Conservation (phyloP, 2,888 invertebrate genomes). For the Drosophila nigricruria region DNA sequence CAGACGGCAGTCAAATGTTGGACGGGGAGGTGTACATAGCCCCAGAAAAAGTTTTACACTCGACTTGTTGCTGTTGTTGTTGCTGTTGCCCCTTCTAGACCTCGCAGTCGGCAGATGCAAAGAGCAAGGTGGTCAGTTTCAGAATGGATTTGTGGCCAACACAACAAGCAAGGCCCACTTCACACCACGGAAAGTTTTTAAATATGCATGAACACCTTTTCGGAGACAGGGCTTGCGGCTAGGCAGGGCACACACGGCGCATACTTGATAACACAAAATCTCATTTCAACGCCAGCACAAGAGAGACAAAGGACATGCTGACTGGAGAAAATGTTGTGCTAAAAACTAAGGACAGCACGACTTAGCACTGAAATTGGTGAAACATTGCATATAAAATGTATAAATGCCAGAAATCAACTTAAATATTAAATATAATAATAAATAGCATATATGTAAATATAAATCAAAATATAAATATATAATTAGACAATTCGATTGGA, state of each 20-base stretch:
- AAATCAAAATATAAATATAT: not conserved
- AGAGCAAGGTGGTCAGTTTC: conserved; percentile 41
- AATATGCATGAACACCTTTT: conserved; percentile 78
- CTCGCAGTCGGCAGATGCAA: conserved; percentile 47
- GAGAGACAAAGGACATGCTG: conserved; percentile 40
- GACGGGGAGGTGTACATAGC: not conserved
- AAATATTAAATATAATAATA: not conserved
- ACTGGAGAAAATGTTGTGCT: not conserved
- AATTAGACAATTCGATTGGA: not conserved
- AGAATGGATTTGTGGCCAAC: conserved; percentile 64
- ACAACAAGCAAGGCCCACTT: conserved; percentile 19
- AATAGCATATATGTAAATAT: not conserved
- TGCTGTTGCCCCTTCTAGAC: conserved; percentile 33
- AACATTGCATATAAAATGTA: not conserved
- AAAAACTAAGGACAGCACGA: not conserved
- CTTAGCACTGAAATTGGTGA: not conserved
- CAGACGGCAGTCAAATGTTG: conserved; percentile 11
- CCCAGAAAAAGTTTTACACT: conserved; percentile 45
- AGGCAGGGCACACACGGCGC: conserved; percentile 42
- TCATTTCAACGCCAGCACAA: conserved; percentile 49
- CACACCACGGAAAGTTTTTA: conserved; percentile 53
- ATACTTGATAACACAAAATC: conserved; percentile 70
- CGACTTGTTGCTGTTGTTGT: conserved; percentile 33
- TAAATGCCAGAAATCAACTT: too few relatives aligned
- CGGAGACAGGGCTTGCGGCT: not conserved